Evolutionary conservation across 2,797 vertebrate genomes (phyloP).

Genomic region (Myotis daubentonii): DNA sequence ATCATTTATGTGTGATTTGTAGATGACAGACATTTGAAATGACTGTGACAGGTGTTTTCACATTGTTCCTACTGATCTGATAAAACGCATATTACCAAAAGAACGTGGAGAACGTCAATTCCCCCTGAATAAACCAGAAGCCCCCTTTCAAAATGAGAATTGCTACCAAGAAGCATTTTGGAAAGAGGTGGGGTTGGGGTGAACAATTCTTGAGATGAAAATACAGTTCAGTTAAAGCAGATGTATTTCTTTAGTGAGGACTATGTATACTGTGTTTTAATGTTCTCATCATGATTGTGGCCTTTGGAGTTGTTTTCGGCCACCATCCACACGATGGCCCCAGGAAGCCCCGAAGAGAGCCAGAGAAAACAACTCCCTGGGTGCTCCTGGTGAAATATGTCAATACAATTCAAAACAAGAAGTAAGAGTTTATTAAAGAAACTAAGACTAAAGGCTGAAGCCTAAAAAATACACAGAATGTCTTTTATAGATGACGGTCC

Average conservation of each 20-base stretch:
- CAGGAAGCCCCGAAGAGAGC: slow-evolving; percentile 70
- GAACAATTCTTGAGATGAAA: slow-evolving; percentile 18
- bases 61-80: slow-evolving; percentile 60
- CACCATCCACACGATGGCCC: slow-evolving; percentile 63
- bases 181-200: not conserved
- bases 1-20: slow-evolving; percentile 62
- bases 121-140: slow-evolving; percentile 52
- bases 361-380: slow-evolving; percentile 42
- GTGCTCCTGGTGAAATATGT: slow-evolving; percentile 68
- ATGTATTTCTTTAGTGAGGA: slow-evolving; percentile 60
- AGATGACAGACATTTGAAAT: slow-evolving; percentile 67
- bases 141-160: slow-evolving; percentile 63
- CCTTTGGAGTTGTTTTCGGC: slow-evolving; percentile 79
- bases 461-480: slow-evolving; percentile 69
- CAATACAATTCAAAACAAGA: slow-evolving; percentile 74
- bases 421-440: slow-evolving; percentile 67
- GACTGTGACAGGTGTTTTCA: slow-evolving; percentile 67
- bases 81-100: slow-evolving; percentile 63
- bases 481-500: slow-evolving; percentile 66
- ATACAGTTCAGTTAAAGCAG: slow-evolving; percentile 47
- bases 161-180: slow-evolving; percentile 54
- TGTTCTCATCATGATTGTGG: slow-evolving; percentile 72
- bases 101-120: not conserved
- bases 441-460: slow-evolving; percentile 67
- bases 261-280: slow-evolving; percentile 65